Percentiles rank a stretch among this genome's conserved stretches.
phyloP scores from a whole-genome alignment of 2,797 vertebrate genomes.

The Gymnocypris eckloni region DNA sequence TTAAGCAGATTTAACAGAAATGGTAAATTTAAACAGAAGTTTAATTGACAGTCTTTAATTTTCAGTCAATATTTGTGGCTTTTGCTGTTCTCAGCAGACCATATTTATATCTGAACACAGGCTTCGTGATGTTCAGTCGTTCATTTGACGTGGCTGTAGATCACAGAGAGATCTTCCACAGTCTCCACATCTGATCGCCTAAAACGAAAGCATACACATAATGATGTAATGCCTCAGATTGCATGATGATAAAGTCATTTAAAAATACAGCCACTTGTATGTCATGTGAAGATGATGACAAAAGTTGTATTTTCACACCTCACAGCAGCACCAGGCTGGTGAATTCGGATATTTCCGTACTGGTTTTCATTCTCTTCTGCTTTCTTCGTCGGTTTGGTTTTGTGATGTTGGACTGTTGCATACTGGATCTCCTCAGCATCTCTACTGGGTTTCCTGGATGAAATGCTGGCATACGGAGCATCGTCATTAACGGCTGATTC shows the following conservation, averaged over 20 bases:
- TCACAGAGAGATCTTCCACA: conserved; percentile 2
- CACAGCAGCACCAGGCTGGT: neutral
- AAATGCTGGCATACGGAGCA: neutral
- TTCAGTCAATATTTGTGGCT: neutral
- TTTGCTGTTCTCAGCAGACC: neutral
- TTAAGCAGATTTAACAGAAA: no score
- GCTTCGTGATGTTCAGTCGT: neutral
- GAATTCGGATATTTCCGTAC: neutral
- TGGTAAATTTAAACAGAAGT: no score
- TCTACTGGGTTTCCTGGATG: neutral
- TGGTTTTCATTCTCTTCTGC: neutral
- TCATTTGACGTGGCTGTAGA: conserved; percentile 5
- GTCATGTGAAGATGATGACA: neutral
- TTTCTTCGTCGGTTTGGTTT: neutral
- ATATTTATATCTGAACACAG: neutral
- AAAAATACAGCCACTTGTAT: neutral
- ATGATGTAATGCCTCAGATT: neutral
- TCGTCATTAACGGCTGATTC: neutral
- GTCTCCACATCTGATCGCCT: neutral
- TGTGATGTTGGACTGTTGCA: neutral
- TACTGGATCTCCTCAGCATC: conserved; percentile 8
- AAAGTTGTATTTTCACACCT: neutral
- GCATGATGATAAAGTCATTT: neutral
- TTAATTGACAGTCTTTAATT: neutral
- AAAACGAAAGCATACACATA: neutral